phyloP scores from a whole-genome alignment of 2,113 vertebrate species.

The Rhea americana region DNA sequence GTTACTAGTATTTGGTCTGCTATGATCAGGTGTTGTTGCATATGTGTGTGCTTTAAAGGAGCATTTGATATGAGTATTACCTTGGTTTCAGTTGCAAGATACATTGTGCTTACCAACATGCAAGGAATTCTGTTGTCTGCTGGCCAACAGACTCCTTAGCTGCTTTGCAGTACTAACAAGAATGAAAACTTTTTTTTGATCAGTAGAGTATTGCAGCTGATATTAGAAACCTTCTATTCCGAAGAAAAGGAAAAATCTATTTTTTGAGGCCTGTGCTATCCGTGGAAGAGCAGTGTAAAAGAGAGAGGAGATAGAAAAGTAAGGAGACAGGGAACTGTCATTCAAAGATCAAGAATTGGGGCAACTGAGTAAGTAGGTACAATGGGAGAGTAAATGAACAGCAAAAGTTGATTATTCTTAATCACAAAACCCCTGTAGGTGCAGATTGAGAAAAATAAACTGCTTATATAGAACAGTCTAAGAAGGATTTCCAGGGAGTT shows the following conservation, averaged over 20 bases:
- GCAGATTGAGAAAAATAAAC: accelerated
- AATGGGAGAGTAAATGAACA: background rate
- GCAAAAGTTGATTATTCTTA: background rate
- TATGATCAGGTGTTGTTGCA: background rate
- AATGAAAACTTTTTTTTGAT: background rate
- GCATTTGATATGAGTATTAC: background rate
- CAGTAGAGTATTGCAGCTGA: accelerated
- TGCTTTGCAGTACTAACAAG: background rate
- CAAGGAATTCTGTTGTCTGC: background rate
- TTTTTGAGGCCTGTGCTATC: background rate
- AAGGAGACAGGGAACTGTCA: accelerated
- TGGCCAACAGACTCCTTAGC: background rate
- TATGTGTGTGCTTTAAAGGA: background rate
- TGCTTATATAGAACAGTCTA: accelerated
- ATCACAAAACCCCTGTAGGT: background rate
- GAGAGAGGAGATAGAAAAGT: background rate
- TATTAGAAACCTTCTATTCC: background rate
- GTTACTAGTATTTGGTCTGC: accelerated
- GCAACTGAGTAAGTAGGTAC: background rate
- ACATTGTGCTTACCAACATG: background rate
- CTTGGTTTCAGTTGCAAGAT: background rate
- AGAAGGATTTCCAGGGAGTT: background rate
- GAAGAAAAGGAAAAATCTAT: background rate
- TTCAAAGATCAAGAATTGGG: accelerated
- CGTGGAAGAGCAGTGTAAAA: background rate